Base-by-base conservation (phyloP, 2,888 invertebrate genomes). In the Lasioglossum figueresi region DNA sequence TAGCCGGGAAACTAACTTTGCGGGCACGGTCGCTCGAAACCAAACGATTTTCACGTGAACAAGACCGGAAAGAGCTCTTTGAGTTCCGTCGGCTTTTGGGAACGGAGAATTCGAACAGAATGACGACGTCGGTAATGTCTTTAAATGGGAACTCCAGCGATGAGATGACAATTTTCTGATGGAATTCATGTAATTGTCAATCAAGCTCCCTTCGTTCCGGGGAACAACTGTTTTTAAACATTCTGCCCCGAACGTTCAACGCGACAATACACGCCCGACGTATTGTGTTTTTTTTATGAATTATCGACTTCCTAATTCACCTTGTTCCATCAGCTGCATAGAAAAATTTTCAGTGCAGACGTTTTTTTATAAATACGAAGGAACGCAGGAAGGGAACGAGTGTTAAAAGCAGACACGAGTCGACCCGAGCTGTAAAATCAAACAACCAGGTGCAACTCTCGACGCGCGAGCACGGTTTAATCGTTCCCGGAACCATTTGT, bases 401-500 rank as follows among this genome's bases (percentile, higher is more conserved):
- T 16, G 59, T 27, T 59, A 59, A 59, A 59, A 59, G 59, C 59
- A 59, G 27, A 27, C 59, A 66, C 66, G 19, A 34, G 34, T 66
- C 34, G 19, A 66, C 16, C 34, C 66, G 19, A 66, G 59, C 59
- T 34, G 66, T 66, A 66, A 68, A 37, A 68, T 68, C 34, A 23
- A 34, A 34, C 68, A 45, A 40, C 48, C 27, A 63, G 71, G 40
- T 59, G 59, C 4, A n/a, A 43, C 27, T 10, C 10, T 4, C 43
- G 70, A 45, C 48, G 76, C 59, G 76, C 31, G 19, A 82, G 43
- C 16, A 27, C 56, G 73, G 66, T 56, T 82, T 82, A 56, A 82
- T 83, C 72, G 63, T 59, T 71, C 71, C 14, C n/a, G 71, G 78
- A 83, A 84, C 16, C 43, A 34, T 82, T 77, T 68, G 56, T 73